phyloP scores from a whole-genome alignment of 2,113 vertebrate genomes.

The Acrocephalus kingi region DNA sequence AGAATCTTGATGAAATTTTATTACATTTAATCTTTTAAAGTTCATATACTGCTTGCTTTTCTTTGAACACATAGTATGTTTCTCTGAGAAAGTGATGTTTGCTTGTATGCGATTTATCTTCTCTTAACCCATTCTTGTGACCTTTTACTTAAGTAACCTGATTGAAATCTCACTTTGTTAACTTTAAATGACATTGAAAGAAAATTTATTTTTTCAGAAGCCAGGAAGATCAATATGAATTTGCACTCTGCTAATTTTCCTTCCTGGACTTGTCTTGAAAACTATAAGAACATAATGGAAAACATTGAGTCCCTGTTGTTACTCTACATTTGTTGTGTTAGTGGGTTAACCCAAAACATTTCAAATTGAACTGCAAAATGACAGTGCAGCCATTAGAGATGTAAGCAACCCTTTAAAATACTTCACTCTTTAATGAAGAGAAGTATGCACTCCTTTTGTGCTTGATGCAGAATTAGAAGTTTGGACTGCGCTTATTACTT shows the following conservation, averaged over 20 bases:
- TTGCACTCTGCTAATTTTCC: conserved; percentile 33
- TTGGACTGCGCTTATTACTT: neutral
- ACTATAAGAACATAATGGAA: neutral
- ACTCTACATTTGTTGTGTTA: neutral
- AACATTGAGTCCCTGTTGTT: neutral
- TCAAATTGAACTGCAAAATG: neutral
- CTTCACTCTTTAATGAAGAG: neutral
- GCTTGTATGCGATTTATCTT: neutral
- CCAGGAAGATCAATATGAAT: conserved; percentile 36
- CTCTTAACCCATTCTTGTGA: neutral
- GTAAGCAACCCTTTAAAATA: neutral
- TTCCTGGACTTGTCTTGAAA: conserved; percentile 5
- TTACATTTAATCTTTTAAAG: neutral
- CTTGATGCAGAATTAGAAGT: conserved; percentile 18
- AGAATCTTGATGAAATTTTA: neutral
- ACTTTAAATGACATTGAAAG: conserved; percentile 58
- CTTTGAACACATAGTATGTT: neutral
- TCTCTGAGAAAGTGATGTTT: neutral
- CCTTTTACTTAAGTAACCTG: conserved; percentile 43
- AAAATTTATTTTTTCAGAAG: conserved; percentile 39
- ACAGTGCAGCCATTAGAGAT: neutral
- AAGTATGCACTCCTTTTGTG: neutral
- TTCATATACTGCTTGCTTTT: neutral
- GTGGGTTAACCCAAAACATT: neutral
- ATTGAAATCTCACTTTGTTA: conserved; percentile 52